Conservation (phyloP, 2,888 invertebrate genomes). For the Elegia similella region DNA sequence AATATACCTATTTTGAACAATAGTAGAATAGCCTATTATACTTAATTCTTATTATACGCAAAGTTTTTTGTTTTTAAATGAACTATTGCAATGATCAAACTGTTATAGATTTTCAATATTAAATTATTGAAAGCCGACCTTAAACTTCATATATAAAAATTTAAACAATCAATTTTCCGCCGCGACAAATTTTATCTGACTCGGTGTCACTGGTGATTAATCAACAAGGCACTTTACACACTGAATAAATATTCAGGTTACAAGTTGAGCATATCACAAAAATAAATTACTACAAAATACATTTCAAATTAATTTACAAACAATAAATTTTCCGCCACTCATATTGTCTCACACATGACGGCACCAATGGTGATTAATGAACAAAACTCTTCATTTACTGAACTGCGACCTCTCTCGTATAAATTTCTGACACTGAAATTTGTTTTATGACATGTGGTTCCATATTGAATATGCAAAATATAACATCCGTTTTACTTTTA, state of each 20-base stretch:
- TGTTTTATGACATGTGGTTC: slow-evolving; percentile 7
- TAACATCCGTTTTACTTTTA: not conserved
- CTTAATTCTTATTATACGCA: too few species aligned
- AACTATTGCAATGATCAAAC: too few species aligned
- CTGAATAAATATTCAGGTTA: too few species aligned
- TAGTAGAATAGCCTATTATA: too few species aligned
- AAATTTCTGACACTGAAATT: not conserved
- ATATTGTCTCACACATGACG: not conserved
- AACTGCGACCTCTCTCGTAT: not conserved
- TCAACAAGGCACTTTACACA: too few species aligned
- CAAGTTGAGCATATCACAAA: too few species aligned
- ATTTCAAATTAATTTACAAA: too few species aligned
- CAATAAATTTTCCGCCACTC: not conserved
- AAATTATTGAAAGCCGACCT: not conserved
- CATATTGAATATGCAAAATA: not conserved
- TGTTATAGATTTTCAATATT: not conserved
- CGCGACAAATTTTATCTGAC: not conserved
- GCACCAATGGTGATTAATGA: not conserved
- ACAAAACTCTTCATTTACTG: not conserved
- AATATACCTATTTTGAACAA: too few species aligned
- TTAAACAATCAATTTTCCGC: not conserved
- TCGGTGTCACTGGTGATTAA: not conserved
- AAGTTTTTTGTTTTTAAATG: too few species aligned
- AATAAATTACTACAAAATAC: too few species aligned
- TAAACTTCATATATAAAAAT: not conserved